Conservation (phyloP, 1,140 invertebrate species). For the Cheumatopsyche charites region DNA sequence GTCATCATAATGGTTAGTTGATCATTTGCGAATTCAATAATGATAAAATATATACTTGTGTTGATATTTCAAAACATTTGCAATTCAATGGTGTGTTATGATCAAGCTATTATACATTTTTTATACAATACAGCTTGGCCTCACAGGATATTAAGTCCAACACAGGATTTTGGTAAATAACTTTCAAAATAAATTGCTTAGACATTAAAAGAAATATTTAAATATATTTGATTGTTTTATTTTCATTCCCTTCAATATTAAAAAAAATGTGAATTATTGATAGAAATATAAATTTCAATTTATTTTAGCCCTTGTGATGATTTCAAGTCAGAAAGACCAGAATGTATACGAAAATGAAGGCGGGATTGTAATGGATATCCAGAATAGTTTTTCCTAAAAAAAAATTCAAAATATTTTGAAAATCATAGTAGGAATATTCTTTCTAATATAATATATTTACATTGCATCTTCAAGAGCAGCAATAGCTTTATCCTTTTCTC, state of each 20-base stretch:
- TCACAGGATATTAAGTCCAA: slow-evolving; percentile 20
- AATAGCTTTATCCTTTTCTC: slow-evolving; percentile 71
- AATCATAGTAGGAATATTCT: neutral
- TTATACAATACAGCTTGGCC: slow-evolving; percentile 30
- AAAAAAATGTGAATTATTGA: neutral
- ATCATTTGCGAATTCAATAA: neutral
- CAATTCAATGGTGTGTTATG: neutral
- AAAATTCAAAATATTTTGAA: slow-evolving; percentile 9
- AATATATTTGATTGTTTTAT: slow-evolving; percentile 18
- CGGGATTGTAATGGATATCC: slow-evolving; percentile 89
- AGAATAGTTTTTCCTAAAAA: slow-evolving; percentile 81
- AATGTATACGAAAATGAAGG: slow-evolving; percentile 91
- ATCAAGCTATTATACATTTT: slow-evolving; percentile 17
- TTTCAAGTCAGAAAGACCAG: slow-evolving; percentile 60
- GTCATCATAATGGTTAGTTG: neutral
- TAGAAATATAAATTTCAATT: too few relatives aligned
- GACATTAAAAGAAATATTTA: slow-evolving; percentile 26
- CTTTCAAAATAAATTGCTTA: slow-evolving; percentile 28
- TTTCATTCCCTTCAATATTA: neutral
- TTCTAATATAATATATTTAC: slow-evolving; percentile 62
- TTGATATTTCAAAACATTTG: neutral
- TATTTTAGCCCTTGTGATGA: too few relatives aligned
- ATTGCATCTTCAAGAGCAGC: slow-evolving; percentile 81
- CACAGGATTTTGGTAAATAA: slow-evolving; percentile 21
- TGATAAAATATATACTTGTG: neutral